Conservation (phyloP, 23 tunicate genomes). For the Halocynthia aurantium region DNA sequence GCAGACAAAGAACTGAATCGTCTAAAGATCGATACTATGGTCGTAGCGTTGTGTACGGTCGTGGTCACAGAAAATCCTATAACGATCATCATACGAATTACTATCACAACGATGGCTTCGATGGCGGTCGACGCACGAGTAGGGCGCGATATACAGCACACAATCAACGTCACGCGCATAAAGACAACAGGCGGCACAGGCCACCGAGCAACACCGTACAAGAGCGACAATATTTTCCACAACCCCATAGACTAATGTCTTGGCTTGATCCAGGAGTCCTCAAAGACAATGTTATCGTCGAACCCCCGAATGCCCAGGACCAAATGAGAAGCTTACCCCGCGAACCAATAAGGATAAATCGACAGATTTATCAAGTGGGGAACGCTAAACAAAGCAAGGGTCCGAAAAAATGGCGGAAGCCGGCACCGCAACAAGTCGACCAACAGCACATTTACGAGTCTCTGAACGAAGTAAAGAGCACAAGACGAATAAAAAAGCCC, state of each 20-base stretch:
- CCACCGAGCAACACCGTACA: neutral
- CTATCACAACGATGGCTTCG: neutral
- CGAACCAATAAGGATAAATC: constrained; percentile 16
- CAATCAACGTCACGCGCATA: constrained; percentile 4
- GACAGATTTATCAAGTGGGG: constrained; percentile 5
- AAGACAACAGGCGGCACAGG: neutral
- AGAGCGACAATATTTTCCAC: constrained; percentile 15
- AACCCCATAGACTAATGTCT: constrained; percentile 27
- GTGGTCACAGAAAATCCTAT: neutral
- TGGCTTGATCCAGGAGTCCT: constrained; percentile 7
- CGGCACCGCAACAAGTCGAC: neutral
- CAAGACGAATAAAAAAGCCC: neutral
- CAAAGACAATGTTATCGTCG: neutral
- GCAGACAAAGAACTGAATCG: no score
- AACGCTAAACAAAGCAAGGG: neutral
- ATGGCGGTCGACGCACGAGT: neutral
- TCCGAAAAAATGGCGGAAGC: no score
- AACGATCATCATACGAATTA: neutral
- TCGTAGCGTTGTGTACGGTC: neutral
- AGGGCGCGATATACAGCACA: neutral
- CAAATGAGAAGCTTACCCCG: constrained; percentile 11
- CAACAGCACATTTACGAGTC: constrained; percentile 10
- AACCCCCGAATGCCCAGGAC: neutral
- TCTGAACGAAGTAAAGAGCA: constrained; percentile 4
- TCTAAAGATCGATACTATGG: neutral